Evolutionary conservation across 2,888 invertebrate genomes (phyloP).

Genomic region (Nomada flava): DNA sequence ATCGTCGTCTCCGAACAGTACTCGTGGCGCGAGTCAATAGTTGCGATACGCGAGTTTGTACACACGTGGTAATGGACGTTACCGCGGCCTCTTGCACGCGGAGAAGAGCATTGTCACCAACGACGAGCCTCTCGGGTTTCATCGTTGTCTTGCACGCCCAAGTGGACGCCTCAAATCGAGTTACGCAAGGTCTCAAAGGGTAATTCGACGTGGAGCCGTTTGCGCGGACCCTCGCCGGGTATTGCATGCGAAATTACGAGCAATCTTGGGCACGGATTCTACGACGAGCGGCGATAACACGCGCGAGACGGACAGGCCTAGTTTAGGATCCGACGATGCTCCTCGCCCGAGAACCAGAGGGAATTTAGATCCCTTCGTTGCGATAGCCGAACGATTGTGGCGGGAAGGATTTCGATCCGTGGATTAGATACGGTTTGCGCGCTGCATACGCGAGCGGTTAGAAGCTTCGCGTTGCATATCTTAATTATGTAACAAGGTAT

Average conservation of each 20-base stretch:
- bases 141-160: slow-evolving; percentile 17
- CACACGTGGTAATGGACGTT: slow-evolving; percentile 22
- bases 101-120: slow-evolving; percentile 22
- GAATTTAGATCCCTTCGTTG: too few relatives aligned
- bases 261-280: slow-evolving; percentile 47
- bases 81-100: background rate
- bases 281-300: slow-evolving; percentile 3
- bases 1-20: background rate
- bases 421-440: too few relatives aligned
- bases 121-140: slow-evolving; percentile 31
- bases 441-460: too few relatives aligned
- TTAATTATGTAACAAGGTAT: too few relatives aligned
- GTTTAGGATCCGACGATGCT: background rate
- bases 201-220: slow-evolving; percentile 58
- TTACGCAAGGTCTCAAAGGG: slow-evolving; percentile 60
- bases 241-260: slow-evolving; percentile 47
- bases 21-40: too few relatives aligned
- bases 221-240: slow-evolving; percentile 36
- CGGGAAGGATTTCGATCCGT: too few relatives aligned
- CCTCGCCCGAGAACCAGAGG: too few relatives aligned
- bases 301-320: background rate
- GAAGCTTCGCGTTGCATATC: too few relatives aligned
- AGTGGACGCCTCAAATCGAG: slow-evolving; percentile 53
- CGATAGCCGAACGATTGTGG: too few relatives aligned
- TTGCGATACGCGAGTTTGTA: too few relatives aligned